Percentiles rank a stretch among this genome's conserved stretches.
Evolutionary conservation across 2,888 invertebrate species (phyloP).

Genomic region (Pantelozetes paolii): DNA sequence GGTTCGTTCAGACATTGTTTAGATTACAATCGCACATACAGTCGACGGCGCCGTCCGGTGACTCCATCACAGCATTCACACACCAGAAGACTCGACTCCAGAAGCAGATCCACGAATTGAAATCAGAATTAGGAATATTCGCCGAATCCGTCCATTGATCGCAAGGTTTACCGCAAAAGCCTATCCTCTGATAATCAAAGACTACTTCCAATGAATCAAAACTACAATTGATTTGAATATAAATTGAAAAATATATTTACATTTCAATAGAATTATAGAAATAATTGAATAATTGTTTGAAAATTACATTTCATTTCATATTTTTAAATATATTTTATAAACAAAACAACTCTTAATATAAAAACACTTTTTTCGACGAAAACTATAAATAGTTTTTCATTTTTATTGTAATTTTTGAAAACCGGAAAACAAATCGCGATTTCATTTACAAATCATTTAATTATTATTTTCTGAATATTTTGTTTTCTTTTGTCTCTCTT

Average conservation of each 20-base stretch:
- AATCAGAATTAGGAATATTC: slow-evolving; percentile 26
- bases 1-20: slow-evolving; percentile 37
- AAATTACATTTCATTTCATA: slow-evolving; percentile 19
- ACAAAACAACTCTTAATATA: too few species aligned
- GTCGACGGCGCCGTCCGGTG: slow-evolving; percentile 6
- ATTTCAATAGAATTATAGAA: not conserved
- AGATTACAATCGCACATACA: slow-evolving; percentile 32
- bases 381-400: slow-evolving; percentile 13
- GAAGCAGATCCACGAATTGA: slow-evolving; percentile 32
- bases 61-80: slow-evolving; percentile 3
- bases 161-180: not conserved
- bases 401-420: slow-evolving; percentile 6
- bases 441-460: not conserved
- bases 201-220: not conserved
- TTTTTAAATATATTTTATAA: slow-evolving; percentile 31
- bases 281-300: not conserved
- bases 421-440: not conserved
- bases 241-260: not conserved
- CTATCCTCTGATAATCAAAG: not conserved
- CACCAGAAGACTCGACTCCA: slow-evolving; percentile 17
- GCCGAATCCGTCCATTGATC: slow-evolving; percentile 35
- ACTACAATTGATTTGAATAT: not conserved
- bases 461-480: too few species aligned
- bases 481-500: too few species aligned
- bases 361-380: not conserved